Percentiles rank a stretch among this genome's conserved stretches.
These are phyloP conservation scores for Calephelis nemesis DNA, from an alignment of 1,140 invertebrate species.

Conservation along the genomic window DNA sequence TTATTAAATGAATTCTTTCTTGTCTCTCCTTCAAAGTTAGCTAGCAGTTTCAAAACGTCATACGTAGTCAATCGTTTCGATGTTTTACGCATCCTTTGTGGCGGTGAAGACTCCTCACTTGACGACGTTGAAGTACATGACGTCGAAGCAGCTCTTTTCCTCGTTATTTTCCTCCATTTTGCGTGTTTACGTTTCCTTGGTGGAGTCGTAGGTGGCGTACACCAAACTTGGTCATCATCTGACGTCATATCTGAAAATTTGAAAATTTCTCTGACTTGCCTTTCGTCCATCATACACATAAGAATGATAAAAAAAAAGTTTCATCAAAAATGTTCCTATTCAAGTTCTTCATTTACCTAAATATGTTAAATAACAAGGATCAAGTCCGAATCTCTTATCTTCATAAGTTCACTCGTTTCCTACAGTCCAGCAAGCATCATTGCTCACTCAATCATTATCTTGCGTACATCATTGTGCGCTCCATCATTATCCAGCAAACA, in stretches of 20 bases:
- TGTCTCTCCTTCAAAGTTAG: constrained; percentile 20
- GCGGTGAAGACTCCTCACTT: constrained; percentile 9
- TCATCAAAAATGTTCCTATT: background rate
- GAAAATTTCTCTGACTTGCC: background rate
- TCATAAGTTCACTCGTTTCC: background rate
- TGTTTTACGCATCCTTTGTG: constrained; percentile 18
- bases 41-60: constrained; percentile 22
- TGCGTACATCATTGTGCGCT: background rate
- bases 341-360: background rate
- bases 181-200: constrained; percentile 23
- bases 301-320: background rate
- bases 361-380: background rate
- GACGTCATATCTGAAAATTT: constrained; percentile 6
- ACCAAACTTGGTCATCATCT: constrained; percentile 6
- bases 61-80: constrained; percentile 16
- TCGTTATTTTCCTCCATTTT: constrained; percentile 22
- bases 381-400: background rate
- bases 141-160: constrained; percentile 23
- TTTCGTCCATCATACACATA: background rate
- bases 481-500: background rate
- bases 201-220: constrained; percentile 25
- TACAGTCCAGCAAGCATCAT: constrained; percentile 1
- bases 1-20: constrained; percentile 12
- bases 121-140: constrained; percentile 19
- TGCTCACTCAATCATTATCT: constrained; percentile 7